Base-by-base conservation (phyloP, 2,113 vertebrate species). In the Caranx melampygus region DNA sequence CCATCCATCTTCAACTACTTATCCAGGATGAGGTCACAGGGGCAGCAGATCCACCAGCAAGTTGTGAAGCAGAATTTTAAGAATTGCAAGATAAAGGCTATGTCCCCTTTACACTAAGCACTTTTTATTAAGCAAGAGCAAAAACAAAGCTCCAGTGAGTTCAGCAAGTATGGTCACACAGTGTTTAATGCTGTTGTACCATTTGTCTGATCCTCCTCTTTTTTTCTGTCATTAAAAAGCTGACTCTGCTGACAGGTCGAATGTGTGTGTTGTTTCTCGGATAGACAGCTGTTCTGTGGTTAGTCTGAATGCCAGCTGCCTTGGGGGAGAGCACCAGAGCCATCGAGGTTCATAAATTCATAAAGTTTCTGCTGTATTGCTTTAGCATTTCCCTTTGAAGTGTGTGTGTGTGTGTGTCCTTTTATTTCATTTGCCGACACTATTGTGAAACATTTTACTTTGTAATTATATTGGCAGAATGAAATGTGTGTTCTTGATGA, bases 401-500 rank as follows among this genome's bases (percentile, higher is more conserved):
- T 81, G 21, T 47, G 15, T 42, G 6, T 42, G 40, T 42, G 6
- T 42, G 7, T 42, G 26, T 73, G 58, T 64, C 33, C 20, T 66
- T 64, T 63, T 16, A 15, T 68, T 80, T 74, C 31, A 80, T 79
- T 81, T 83, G 54, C 62, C 33, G 63, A 81, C 31, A 20, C 26
- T 78, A 77, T 84, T 78, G 68, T 87, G 63, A 87, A 83, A 83
- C 21, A 3, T 72, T 79, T 85, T 54, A 86, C 83, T 89, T 90
- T 88, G 81, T 82, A 84, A 65, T 72, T 68, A 13, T 63, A 55
- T 37, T 76, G 72, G 72, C 68, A 70, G 52, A 80, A 75, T 67
- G 45, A 81, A 76, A 77, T 64, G 73, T 78, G 74, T 58, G 63
- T 70, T 54, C 75, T 62, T 73, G 82, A 83, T 79, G 82, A 87